Conservation (phyloP, 2,113 vertebrate genomes). For the Bambusicola thoracicus region DNA sequence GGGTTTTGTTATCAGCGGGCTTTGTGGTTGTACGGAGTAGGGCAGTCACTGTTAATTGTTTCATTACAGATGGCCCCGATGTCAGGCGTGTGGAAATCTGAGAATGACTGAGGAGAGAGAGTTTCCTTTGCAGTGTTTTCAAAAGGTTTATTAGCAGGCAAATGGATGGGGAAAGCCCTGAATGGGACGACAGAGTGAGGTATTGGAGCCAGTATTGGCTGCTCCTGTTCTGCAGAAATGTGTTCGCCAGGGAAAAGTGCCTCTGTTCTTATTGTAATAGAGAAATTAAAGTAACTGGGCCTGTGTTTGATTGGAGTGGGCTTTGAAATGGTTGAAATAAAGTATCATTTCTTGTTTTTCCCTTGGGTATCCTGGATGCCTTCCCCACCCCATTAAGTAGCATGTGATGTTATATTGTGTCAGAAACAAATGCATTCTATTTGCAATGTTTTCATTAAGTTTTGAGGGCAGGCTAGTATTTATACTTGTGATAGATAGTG, state of each 20-base stretch:
- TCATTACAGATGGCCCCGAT: neutral
- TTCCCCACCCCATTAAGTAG: neutral
- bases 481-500: neutral
- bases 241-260: neutral
- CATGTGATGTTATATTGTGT: neutral
- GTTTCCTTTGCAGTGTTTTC: slow-evolving; percentile 40
- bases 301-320: neutral
- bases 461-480: neutral
- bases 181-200: neutral
- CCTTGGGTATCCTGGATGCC: neutral
- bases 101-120: neutral
- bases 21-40: neutral
- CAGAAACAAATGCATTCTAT: neutral
- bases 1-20: neutral
- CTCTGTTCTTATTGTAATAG: neutral
- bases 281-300: neutral
- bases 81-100: neutral
- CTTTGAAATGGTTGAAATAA: neutral
- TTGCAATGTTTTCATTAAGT: neutral
- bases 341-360: neutral
- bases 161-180: slow-evolving; percentile 4
- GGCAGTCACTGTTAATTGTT: neutral
- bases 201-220: neutral
- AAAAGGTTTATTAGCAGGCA: slow-evolving; percentile 35
- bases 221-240: neutral